phyloP scores from a whole-genome alignment of 2,113 vertebrate species.

The Phodopus roborovskii region DNA sequence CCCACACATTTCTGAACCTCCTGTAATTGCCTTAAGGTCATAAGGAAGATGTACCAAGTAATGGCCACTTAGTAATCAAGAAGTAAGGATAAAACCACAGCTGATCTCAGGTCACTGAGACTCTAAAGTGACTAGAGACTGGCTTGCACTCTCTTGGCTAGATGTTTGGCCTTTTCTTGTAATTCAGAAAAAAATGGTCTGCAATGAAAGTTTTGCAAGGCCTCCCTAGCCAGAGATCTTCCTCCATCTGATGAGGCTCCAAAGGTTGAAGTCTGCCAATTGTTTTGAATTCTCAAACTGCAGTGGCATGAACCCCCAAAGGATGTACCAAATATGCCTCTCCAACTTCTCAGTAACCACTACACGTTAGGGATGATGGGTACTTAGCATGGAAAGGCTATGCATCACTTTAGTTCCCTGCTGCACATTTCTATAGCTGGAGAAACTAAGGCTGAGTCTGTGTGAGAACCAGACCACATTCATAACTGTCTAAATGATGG shows the following conservation, averaged over 20 bases:
- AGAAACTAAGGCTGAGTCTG: background rate
- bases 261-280: background rate
- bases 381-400: background rate
- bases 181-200: background rate
- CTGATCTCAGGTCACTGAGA: background rate
- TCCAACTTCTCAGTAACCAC: background rate
- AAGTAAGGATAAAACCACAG: background rate
- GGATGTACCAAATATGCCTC: fast-evolving
- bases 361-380: background rate
- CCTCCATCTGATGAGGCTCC: background rate
- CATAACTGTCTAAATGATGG: background rate
- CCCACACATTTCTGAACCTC: background rate
- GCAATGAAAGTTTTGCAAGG: background rate
- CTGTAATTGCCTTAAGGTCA: background rate
- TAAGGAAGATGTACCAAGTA: background rate
- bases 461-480: background rate
- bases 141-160: background rate
- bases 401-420: background rate
- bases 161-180: background rate
- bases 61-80: background rate
- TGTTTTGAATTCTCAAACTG: background rate
- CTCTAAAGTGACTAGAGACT: background rate
- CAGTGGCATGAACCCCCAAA: too few species aligned
- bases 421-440: background rate
- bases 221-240: background rate